Percentiles rank a stretch among this genome's conserved stretches.
Conservation (phyloP, 2,797 vertebrate genomes). For the Centropyge bicolor region DNA sequence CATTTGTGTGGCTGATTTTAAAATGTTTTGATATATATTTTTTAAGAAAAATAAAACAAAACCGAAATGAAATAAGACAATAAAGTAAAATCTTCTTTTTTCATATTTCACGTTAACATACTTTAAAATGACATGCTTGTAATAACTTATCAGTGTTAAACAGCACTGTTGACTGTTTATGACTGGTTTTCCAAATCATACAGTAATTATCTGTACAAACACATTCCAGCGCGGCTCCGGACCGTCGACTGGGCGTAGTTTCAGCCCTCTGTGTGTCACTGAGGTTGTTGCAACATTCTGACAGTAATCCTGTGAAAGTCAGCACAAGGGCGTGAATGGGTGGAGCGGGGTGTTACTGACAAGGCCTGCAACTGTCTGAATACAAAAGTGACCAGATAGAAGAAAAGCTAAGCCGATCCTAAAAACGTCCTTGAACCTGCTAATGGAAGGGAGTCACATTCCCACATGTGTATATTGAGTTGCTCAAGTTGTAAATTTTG, state of each 20-base stretch:
- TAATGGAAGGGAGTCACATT: not conserved
- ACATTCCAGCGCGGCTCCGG: slow-evolving; percentile 16
- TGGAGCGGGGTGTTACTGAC: slow-evolving; percentile 22
- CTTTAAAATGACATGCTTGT: not conserved
- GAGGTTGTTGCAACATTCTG: slow-evolving; percentile 55
- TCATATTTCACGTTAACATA: slow-evolving; percentile 1
- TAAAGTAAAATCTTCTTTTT: not conserved
- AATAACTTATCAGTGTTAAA: not conserved
- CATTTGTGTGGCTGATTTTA: slow-evolving; percentile 32
- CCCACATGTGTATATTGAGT: not conserved
- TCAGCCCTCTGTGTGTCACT: slow-evolving; percentile 18
- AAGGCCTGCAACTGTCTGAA: not conserved
- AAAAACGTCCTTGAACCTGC: not conserved
- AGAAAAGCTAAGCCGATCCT: not conserved
- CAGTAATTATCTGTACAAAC: slow-evolving; percentile 7
- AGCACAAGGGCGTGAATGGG: slow-evolving; percentile 56
- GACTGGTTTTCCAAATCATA: not conserved
- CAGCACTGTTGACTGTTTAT: not conserved
- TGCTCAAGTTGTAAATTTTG: slow-evolving; percentile 11
- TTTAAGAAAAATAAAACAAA: slow-evolving; percentile 32
- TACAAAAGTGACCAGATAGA: not conserved
- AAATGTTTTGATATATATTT: slow-evolving; percentile 47
- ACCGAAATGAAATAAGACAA: slow-evolving; percentile 1
- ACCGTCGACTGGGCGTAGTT: slow-evolving; percentile 44
- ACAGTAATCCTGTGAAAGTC: slow-evolving; percentile 57